These are phyloP conservation scores for Bujurquina vittata DNA, from an alignment of 2,113 vertebrate genomes.

Conservation along the genomic window DNA sequence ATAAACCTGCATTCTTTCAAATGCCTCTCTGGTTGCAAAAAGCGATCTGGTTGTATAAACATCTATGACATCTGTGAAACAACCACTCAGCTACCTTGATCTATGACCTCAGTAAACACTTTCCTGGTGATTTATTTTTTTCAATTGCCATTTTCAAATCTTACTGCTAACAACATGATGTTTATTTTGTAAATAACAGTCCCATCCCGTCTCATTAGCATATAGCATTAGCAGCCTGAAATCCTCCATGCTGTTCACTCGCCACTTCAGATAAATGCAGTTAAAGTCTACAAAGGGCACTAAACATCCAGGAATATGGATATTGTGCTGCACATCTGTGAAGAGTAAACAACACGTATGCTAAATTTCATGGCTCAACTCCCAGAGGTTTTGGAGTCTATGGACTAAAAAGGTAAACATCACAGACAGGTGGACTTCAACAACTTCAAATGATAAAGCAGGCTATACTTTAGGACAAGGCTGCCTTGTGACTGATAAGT, in stretches of 20 bases:
- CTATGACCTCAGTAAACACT: not conserved
- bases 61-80: not conserved
- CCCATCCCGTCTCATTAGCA: accelerated
- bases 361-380: too few species aligned
- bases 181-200: not conserved
- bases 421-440: too few species aligned
- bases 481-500: not conserved
- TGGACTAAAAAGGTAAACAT: too few species aligned
- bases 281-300: too few species aligned
- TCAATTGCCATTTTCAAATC: not conserved
- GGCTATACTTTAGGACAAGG: not conserved
- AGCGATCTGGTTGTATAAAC: not conserved
- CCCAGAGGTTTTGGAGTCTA: too few species aligned
- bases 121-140: not conserved
- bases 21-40: not conserved
- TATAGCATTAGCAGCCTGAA: too few species aligned
- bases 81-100: not conserved
- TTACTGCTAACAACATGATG: not conserved
- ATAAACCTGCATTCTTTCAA: not conserved
- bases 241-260: too few species aligned
- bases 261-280: too few species aligned
- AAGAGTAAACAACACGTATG: too few species aligned
- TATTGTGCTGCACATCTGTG: too few species aligned
- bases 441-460: not conserved
- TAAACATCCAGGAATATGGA: too few species aligned